phyloP scores from a whole-genome alignment of 1,140 invertebrate genomes.

The Cotesia chilonis region DNA sequence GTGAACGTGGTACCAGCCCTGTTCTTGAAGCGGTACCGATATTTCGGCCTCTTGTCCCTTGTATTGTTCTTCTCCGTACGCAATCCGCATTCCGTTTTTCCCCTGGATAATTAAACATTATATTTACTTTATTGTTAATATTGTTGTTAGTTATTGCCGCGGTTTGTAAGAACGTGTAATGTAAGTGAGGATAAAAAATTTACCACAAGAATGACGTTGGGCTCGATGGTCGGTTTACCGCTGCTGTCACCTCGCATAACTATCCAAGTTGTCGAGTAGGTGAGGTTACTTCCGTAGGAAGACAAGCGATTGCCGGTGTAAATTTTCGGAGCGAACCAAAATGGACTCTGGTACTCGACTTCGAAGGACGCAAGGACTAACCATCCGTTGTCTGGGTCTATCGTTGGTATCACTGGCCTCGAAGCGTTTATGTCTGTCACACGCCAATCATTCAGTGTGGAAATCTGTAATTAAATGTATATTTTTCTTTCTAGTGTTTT shows the following conservation, averaged over 20 bases:
- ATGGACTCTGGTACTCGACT: conserved; percentile 79
- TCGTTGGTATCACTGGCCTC: conserved; percentile 62
- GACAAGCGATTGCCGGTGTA: conserved; percentile 79
- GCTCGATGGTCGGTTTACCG: conserved; percentile 81
- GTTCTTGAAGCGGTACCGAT: conserved; percentile 73
- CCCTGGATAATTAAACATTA: conserved; percentile 58
- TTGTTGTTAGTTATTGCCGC: neutral
- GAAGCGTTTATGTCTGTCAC: conserved; percentile 71
- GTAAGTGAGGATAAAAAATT: conserved; percentile 45
- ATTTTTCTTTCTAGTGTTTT: too few relatives aligned
- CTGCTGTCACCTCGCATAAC: conserved; percentile 88
- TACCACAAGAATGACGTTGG: conserved; percentile 87
- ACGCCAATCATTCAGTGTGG: conserved; percentile 71
- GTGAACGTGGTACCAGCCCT: conserved; percentile 78
- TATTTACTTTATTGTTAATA: conserved; percentile 24
- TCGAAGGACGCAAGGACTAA: conserved; percentile 73
- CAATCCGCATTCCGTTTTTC: conserved; percentile 77
- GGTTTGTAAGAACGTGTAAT: conserved; percentile 5
- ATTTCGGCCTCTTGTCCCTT: conserved; percentile 70
- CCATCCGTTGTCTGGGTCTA: conserved; percentile 67
- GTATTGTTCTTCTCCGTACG: conserved; percentile 74
- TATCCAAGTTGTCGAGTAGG: conserved; percentile 83
- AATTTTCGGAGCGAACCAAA: conserved; percentile 85
- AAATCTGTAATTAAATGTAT: conserved; percentile 62
- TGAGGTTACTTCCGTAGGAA: conserved; percentile 85